These are phyloP conservation scores for Paramormyrops kingsleyae DNA, from an alignment of 2,113 vertebrate species.

Conservation along the genomic window DNA sequence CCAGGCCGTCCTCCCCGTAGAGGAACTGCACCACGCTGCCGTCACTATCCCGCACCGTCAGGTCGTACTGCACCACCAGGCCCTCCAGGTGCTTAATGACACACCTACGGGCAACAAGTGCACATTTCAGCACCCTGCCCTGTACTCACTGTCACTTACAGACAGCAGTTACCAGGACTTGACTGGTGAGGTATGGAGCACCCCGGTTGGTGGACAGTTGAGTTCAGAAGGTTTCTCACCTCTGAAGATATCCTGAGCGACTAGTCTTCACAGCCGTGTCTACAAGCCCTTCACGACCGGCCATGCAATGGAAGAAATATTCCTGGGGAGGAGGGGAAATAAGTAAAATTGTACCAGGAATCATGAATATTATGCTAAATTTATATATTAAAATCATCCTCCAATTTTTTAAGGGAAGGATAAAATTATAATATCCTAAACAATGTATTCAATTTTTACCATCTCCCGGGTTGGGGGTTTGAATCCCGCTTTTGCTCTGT, in stretches of 20 bases:
- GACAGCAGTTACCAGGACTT: not conserved
- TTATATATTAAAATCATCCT: not conserved
- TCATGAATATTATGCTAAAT: not conserved
- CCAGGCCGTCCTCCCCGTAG: conserved; percentile 91
- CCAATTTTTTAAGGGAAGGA: not conserved
- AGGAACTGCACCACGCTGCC: conserved; percentile 94
- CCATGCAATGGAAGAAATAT: conserved; percentile 99
- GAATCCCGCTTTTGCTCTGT: not conserved
- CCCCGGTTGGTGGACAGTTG: not conserved
- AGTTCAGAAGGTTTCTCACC: conserved; percentile 53
- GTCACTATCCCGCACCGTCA: conserved; percentile 89
- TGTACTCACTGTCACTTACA: not conserved
- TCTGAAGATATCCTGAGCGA: conserved; percentile 91
- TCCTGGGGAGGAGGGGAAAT: conserved; percentile 61
- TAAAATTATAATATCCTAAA: not conserved
- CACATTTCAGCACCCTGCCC: not conserved
- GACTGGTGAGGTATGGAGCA: not conserved
- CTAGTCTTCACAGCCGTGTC: conserved; percentile 98
- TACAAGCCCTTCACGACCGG: conserved; percentile 91
- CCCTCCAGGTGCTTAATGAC: conserved; percentile 93
- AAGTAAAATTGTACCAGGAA: not conserved
- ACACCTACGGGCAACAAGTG: conserved; percentile 56
- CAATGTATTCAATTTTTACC: not conserved
- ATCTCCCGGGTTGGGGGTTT: not conserved
- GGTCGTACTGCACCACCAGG: conserved; percentile 90